A percentile compares a stretch with the other conserved stretches of the same genome.
Evolutionary conservation across 2,797 vertebrate genomes (phyloP).

Genomic region (Steatocranus sp.): DNA sequence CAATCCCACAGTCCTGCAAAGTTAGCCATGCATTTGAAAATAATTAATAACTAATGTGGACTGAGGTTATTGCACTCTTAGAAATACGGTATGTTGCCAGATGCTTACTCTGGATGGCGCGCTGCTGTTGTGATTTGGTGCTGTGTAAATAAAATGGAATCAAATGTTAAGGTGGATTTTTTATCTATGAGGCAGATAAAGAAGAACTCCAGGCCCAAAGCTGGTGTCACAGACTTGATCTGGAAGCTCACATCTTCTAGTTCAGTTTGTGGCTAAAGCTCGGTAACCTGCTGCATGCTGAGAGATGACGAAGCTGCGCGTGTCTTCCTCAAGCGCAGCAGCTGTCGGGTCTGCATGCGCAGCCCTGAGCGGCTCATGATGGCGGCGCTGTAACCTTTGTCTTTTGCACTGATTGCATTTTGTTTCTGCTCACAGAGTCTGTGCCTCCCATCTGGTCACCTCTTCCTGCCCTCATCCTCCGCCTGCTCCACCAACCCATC

Average conservation of each 20-base stretch:
- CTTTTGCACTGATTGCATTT: neutral
- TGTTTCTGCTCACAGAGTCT: neutral
- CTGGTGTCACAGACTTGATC: neutral
- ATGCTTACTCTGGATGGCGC: neutral
- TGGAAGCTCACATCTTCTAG: neutral
- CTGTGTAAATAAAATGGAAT: accelerated
- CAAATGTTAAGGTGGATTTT: neutral
- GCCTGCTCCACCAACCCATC: neutral
- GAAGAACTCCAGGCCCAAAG: neutral
- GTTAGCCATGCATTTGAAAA: neutral
- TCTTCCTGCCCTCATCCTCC: neutral
- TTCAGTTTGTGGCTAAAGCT: neutral
- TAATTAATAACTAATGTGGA: neutral
- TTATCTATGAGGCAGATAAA: accelerated
- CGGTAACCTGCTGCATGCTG: neutral
- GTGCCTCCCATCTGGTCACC: neutral
- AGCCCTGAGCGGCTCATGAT: accelerated
- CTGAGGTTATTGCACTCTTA: neutral
- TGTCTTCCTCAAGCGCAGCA: neutral
- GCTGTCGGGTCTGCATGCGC: too few species aligned
- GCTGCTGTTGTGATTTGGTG: neutral
- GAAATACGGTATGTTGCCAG: too few species aligned
- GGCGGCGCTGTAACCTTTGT: neutral
- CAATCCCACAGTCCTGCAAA: neutral
- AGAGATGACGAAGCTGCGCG: neutral